Evolutionary conservation across 2,888 invertebrate genomes (phyloP), one percentile per base, ranked within the genome.

Genomic region (Chaetoderma sp.): DNA sequence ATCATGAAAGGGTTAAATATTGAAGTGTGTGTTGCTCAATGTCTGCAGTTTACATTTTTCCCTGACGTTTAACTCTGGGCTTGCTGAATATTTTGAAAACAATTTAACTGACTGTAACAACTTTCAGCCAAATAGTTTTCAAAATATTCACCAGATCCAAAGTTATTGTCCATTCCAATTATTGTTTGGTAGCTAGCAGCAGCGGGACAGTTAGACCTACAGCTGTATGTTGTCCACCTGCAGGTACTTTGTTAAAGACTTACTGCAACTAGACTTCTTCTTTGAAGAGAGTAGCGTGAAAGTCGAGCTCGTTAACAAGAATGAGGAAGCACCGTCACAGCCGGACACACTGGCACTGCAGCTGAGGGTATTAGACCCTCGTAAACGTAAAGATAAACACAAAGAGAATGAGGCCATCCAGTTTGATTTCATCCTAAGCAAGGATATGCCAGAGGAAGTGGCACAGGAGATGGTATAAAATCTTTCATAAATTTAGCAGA

Each of bases 381-480:
- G 98, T 88, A 98, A 98, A 86, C 90, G 98, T 70, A 95, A 95
- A 45, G 96, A 96, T 84, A 96, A 97, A 74, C 97, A 98, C 88
- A 96, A 97, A 83, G 98, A 98, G 87, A 98, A 99, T 88, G 98
- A 99, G 87, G 98, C 98, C 13, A 97, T 99, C 76, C 98, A 98
- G 88, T 99, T 99, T 88, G 96, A 97, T 78, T 99, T 96, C 88
- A 95, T 98, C 87, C 92, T 96, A 79, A 92, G 92, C 75, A 90
- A 90, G 64, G 99, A 99, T 86, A 93, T 94, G 83, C 94, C 95
- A 66, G 95, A 97, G 81, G 95, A 96, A 82, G 94, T 98, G 42
- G 95, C 96, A 60, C 92, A 92, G 82, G 97, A 96, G 86, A 96
- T 98, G 97, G 92, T 91, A 82, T n/a, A n/a, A n/a, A n/a, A n/a